A percentile compares a stretch with the other conserved stretches of the same genome.
Evolutionary conservation across 2,797 vertebrate genomes (phyloP).

Genomic region (Xenops minutus): DNA sequence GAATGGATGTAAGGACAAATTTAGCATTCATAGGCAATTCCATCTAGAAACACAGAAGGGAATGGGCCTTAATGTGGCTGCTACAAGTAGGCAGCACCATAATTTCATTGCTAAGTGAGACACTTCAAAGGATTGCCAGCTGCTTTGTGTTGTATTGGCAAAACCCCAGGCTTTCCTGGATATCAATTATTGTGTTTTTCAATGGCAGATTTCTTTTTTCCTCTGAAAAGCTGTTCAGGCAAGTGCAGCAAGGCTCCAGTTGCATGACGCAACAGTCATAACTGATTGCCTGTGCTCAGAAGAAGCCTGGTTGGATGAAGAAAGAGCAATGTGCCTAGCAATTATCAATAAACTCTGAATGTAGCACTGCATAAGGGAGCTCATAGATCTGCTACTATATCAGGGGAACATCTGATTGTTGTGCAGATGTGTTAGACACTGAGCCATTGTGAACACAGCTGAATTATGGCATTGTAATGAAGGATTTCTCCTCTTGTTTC

Average conservation of each 20-base stretch:
- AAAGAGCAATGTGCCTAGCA: not conserved
- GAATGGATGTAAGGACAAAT: not conserved
- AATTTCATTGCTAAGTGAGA: not conserved
- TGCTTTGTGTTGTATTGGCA: not conserved
- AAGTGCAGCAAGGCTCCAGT: conserved; percentile 24
- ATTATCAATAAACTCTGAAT: conserved; percentile 42
- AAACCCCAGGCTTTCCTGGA: not conserved
- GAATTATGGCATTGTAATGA: conserved; percentile 12
- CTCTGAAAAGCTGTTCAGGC: conserved; percentile 28
- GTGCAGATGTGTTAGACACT: conserved; percentile 45
- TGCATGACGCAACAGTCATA: conserved; percentile 9
- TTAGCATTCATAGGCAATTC: not conserved
- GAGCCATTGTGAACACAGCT: not conserved
- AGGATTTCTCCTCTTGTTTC: not conserved
- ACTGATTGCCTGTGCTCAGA: not conserved
- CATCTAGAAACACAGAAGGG: not conserved
- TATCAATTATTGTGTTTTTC: not conserved
- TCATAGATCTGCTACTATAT: conserved; percentile 22
- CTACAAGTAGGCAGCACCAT: not conserved
- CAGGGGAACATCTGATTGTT: conserved; percentile 16
- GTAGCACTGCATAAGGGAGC: conserved; percentile 5
- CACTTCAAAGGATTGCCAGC: not conserved
- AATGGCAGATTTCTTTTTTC: not conserved
- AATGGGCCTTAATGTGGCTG: not conserved
- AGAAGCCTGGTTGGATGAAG: conserved; percentile 15